Base-by-base conservation (phyloP, 1,140 invertebrate genomes). In the Bombus turneri region DNA sequence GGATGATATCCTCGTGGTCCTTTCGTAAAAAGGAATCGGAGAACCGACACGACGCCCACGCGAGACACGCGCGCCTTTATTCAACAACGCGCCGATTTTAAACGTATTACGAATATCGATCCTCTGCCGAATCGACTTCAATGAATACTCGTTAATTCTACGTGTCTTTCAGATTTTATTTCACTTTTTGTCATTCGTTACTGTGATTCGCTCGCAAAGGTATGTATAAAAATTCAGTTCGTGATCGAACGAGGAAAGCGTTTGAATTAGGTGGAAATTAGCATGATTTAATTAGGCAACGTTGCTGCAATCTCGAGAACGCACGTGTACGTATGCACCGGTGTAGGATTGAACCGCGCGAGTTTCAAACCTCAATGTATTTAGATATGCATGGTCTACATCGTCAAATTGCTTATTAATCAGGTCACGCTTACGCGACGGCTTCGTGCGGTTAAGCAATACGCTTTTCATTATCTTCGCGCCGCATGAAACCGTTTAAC, bases 271-370 rank as follows among this genome's bases (percentile, higher is more conserved):
- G 72, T 59, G 69, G 77, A 87, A 88, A 91, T 91, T 91, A 91
- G 79, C 87, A 82, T 83, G 86, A 89, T 91, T 91, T 92, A 92
- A 92, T 92, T 90, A 87, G 88, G 80, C 85, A 92, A 91, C 88
- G 90, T 15, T 66, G n/a, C 77, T 81, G 47, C 71, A 53, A 87
- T 66, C 73, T 28, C 31, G 68, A 53, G 85, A 82, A 85, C 72
- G 81, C 53, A 47, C 62, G 71, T 9, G 41, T 73, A 66, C 82
- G 80, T 62, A 53, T 75, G 57, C 78, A 69, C 25, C 57, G 80
- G 68, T 85, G 85, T 59, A 53, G 39, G 68, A 68, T 69, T 34
- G 64, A 31, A 57, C 43, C 86, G 87, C 83, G 85, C 69, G 64
- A 82, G 85, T 80, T 82, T 91, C 79, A 85, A 88, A 87, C 85